A percentile compares a stretch with the other conserved stretches of the same genome.
phyloP scores from a whole-genome alignment of 2,113 vertebrate genomes.

The Lepisosteus oculatus region DNA sequence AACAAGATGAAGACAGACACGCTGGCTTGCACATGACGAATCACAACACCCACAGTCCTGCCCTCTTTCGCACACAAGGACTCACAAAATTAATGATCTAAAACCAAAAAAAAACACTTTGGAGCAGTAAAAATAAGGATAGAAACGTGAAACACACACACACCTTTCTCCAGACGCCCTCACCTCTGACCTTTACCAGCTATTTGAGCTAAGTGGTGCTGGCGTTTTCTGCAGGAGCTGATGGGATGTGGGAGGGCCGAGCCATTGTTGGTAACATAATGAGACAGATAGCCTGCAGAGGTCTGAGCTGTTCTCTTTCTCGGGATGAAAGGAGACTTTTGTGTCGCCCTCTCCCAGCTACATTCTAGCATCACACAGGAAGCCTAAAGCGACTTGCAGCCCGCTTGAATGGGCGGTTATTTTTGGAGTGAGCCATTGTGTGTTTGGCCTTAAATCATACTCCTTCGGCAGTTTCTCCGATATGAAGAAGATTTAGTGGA shows the following conservation, averaged over 20 bases:
- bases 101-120: too few species aligned
- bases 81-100: too few species aligned
- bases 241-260: neutral
- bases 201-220: neutral
- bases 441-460: too few species aligned
- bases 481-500: too few species aligned
- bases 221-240: neutral
- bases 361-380: neutral
- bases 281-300: neutral
- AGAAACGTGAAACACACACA: neutral
- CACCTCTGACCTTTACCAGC: neutral
- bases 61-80: neutral
- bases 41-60: too few species aligned
- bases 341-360: neutral
- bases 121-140: too few species aligned
- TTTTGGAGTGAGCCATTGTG: neutral
- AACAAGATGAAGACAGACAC: too few species aligned
- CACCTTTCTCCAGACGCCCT: neutral
- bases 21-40: too few species aligned
- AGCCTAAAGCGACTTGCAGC: neutral
- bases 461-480: too few species aligned
- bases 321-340: neutral
- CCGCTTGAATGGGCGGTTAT: neutral
- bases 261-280: slow-evolving; percentile 3
- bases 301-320: neutral